phyloP scores from a whole-genome alignment of 2,888 invertebrate species.

The Achlya flavicornis region DNA sequence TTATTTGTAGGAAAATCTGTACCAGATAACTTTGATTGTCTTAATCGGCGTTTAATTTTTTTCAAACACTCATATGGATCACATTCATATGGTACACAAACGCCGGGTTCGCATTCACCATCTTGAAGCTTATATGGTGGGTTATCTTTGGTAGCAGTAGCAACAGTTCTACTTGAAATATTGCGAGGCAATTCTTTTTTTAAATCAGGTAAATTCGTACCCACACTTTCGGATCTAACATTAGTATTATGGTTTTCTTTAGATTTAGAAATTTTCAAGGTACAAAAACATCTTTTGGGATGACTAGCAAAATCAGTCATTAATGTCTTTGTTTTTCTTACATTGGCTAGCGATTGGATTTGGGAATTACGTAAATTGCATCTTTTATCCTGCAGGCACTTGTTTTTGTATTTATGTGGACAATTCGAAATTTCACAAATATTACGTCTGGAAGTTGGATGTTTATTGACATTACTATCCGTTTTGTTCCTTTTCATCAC shows the following conservation, averaged over 20 bases:
- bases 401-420: background rate
- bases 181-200: slow-evolving; percentile 1
- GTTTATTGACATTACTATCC: slow-evolving; percentile 4
- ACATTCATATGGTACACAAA: slow-evolving; percentile 29
- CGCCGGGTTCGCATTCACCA: slow-evolving; percentile 24
- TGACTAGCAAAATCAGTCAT: background rate
- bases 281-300: slow-evolving; percentile 25
- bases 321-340: background rate
- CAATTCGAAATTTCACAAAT: background rate
- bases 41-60: slow-evolving; percentile 5
- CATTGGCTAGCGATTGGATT: background rate
- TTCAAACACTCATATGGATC: slow-evolving; percentile 25
- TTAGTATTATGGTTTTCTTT: background rate
- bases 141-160: background rate
- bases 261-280: slow-evolving; percentile 21
- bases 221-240: background rate
- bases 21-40: background rate
- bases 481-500: slow-evolving; percentile 9
- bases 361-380: slow-evolving; percentile 1
- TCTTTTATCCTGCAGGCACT: background rate
- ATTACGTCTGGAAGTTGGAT: background rate
- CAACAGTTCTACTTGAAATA: background rate
- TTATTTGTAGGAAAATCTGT: background rate
- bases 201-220: background rate
- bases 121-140: background rate